Evolutionary conservation across 2,888 invertebrate genomes (phyloP), one percentile per base, ranked within the genome.

Genomic region (Diloba caeruleocephala): DNA sequence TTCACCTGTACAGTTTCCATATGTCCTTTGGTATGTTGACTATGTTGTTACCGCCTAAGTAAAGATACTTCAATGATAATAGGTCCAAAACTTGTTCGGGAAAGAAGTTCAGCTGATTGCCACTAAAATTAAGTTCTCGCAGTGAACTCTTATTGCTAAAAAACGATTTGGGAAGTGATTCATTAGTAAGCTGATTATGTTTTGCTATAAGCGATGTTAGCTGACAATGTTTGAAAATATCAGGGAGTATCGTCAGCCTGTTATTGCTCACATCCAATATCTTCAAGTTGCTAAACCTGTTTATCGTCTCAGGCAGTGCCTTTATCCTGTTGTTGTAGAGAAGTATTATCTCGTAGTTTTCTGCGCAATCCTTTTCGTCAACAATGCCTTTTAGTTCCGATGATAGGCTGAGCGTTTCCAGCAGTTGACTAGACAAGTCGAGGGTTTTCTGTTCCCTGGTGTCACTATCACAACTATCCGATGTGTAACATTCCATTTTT

Each of bases 81-180:
- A 98, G 88, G 63, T 98, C 97, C 61, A 98, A 94, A 45, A 99
- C 92, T 90, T 98, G 98, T 74, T 96, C 96, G 0, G 99, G 99
- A 80, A 99, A 97, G 38, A 94, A 93, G 19, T 95, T 95, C 44
- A 99, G 89, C 56, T 95, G 93, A 88, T 99, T 99, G 6, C 99
- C 99, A 88, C 98, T 98, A 25, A 99, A 93, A 92, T 99, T 99
- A n/a, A 99, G 88, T 82, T 98, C 98, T 78, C 96, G 96, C 15
- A 99, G 90, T 1, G 94, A 92, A 53, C 88, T 92, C 17, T 94
- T 91, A 53, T 96, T 92, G 21, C 92, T 89, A 15, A 94, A 95
- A 78, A 99, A 96, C 48, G 96, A 95, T 88, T 99, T 99, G 3
- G 99, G 98, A 68, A 99, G 90, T n/a, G 97, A 96, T 57, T 96